A percentile compares a stretch with the other conserved stretches of the same genome.
Evolutionary conservation across 37 sponge, comb jelly and placozoan genomes (phyloP).

Genomic region (Oscarella lobularis): DNA sequence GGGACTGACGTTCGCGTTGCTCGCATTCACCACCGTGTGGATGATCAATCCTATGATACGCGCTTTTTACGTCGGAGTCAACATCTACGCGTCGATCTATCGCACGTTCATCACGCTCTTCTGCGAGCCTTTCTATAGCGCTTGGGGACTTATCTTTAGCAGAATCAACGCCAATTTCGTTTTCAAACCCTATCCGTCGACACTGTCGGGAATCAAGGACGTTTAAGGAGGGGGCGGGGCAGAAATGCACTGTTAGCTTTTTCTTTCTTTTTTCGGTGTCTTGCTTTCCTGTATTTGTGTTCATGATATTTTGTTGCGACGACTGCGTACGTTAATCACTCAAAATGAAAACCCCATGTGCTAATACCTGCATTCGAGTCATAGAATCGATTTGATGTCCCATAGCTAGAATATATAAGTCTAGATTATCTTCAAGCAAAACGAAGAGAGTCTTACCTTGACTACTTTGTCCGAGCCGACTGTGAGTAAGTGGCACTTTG

Average conservation of each 20-base stretch:
- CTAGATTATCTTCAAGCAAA: no score
- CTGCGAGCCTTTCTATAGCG: not conserved
- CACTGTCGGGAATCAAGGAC: not conserved
- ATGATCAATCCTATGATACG: not conserved
- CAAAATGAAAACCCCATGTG: no score
- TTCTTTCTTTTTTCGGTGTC: no score
- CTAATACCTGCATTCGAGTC: no score
- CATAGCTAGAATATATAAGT: no score
- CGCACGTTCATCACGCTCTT: not conserved
- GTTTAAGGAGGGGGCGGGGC: not conserved
- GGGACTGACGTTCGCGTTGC: not conserved
- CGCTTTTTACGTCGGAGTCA: not conserved
- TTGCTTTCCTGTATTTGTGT: no score
- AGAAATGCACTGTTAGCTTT: not conserved
- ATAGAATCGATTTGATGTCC: no score
- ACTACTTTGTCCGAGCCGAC: slow-evolving; percentile 34
- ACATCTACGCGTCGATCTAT: not conserved
- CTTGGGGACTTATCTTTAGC: not conserved
- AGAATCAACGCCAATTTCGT: not conserved
- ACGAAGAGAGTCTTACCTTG: slow-evolving; percentile 40
- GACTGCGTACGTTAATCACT: no score
- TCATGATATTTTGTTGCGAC: no score
- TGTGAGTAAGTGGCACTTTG: slow-evolving; percentile 24
- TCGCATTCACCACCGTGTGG: not conserved
- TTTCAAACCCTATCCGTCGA: not conserved